A percentile compares a stretch with the other conserved stretches of the same genome.
phyloP scores from a whole-genome alignment of 1,140 invertebrate species.

The Mylabris phalerata region DNA sequence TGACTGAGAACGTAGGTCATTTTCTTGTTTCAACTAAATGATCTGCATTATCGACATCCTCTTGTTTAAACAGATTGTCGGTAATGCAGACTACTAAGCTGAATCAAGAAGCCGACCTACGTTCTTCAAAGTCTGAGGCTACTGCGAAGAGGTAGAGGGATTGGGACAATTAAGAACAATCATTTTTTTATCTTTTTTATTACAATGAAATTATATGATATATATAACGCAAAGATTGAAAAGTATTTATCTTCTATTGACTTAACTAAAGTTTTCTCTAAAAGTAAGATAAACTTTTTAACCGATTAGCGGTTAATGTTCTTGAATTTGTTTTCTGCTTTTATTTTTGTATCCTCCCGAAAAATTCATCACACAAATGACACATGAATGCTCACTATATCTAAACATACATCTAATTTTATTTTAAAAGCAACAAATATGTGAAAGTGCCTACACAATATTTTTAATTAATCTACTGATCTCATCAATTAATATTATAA shows the following conservation, averaged over 20 bases:
- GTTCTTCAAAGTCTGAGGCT: too few species aligned
- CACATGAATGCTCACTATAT: constrained; percentile 1
- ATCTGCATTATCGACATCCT: too few species aligned
- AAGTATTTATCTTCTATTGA: constrained; percentile 9
- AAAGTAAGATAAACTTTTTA: constrained; percentile 11
- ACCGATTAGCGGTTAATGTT: not conserved
- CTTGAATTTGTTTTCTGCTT: too few species aligned
- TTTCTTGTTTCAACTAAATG: too few species aligned
- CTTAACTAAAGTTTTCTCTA: constrained; percentile 6
- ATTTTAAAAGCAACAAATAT: constrained; percentile 8
- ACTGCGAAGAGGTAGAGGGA: too few species aligned
- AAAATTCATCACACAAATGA: constrained; percentile 13
- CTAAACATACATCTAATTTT: constrained; percentile 12
- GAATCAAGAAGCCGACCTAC: too few species aligned
- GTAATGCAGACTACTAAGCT: too few species aligned
- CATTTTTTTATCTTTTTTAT: constrained; percentile 4
- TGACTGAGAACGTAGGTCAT: too few species aligned
- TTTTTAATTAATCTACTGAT: not conserved
- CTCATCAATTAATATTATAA: not conserved
- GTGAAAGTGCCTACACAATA: constrained; percentile 7
- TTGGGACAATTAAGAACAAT: not conserved
- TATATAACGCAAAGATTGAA: constrained; percentile 9
- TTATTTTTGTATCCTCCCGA: not conserved
- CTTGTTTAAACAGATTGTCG: too few species aligned
- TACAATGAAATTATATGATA: constrained; percentile 13